A percentile compares a stretch with the other conserved stretches of the same genome.
Conservation (phyloP, 2,888 invertebrate genomes). For the Atrina japonica region DNA sequence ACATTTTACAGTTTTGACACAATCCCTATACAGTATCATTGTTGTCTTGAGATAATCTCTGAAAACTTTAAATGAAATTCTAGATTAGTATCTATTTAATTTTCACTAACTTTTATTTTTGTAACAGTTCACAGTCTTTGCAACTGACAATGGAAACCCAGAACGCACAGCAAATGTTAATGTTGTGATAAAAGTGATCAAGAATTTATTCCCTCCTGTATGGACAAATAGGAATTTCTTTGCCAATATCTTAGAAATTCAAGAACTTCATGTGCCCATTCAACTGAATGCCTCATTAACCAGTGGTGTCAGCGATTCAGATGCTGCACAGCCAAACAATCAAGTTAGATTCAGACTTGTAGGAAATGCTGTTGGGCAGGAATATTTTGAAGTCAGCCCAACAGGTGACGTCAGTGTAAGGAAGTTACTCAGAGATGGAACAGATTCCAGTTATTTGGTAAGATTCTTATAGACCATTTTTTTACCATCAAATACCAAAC, state of each 20-base stretch:
- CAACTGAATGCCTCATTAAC: conserved; percentile 45
- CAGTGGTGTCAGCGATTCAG: conserved; percentile 55
- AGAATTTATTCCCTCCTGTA: conserved; percentile 56
- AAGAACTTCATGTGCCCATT: conserved; percentile 24
- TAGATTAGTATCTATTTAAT: too few species aligned
- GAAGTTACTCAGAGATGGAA: conserved; percentile 54
- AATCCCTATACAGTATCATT: too few species aligned
- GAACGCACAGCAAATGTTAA: conserved; percentile 53
- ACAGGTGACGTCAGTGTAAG: conserved; percentile 63
- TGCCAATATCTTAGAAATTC: conserved; percentile 58
- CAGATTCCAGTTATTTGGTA: conserved; percentile 29
- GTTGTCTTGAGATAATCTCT: too few species aligned
- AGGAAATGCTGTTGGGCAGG: conserved; percentile 40
- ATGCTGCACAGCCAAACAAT: conserved; percentile 62
- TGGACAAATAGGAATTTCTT: conserved; percentile 35
- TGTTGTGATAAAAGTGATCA: conserved; percentile 62
- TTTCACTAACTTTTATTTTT: too few species aligned
- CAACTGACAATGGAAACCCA: conserved; percentile 68
- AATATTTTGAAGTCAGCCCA: conserved; percentile 57
- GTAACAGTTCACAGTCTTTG: conserved; percentile 62
- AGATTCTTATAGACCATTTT: not conserved
- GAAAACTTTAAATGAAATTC: too few species aligned
- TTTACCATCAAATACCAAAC: not conserved
- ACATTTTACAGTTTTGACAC: too few species aligned
- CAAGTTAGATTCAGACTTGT: conserved; percentile 50